Percentiles rank a stretch among this genome's conserved stretches.
Conservation (phyloP, 2,113 vertebrate species). For the Tragelaphus strepsiceros region DNA sequence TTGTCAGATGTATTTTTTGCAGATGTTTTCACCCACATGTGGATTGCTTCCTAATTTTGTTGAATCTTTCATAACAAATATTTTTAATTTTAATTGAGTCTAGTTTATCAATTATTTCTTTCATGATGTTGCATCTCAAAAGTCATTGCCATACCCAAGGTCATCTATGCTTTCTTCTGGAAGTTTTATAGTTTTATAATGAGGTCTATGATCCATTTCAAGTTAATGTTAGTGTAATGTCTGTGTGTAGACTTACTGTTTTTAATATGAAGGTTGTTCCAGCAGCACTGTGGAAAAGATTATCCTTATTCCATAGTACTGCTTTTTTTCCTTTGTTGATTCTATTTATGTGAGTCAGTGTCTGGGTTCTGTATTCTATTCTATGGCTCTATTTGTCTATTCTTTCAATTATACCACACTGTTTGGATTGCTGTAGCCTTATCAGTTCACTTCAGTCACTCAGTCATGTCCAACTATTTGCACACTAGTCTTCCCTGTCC, state of each 20-base stretch:
- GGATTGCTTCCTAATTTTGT: not conserved
- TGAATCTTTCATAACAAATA: not conserved
- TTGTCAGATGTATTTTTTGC: not conserved
- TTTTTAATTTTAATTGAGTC: not conserved
- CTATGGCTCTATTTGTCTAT: not conserved
- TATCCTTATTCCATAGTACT: not conserved
- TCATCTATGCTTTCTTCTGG: not conserved
- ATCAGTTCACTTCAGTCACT: not conserved
- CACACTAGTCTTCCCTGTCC: not conserved
- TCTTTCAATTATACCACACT: not conserved
- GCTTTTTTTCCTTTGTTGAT: not conserved
- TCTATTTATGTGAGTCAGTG: not conserved
- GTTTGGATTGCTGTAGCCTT: not conserved
- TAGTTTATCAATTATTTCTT: not conserved
- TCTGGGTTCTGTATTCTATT: not conserved
- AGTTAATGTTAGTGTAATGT: not conserved
- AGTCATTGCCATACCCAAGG: not conserved
- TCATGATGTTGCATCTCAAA: not conserved
- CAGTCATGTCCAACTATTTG: not conserved
- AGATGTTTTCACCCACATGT: not conserved
- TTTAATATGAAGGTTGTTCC: not conserved
- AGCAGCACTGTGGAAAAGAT: not conserved
- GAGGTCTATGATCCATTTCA: not conserved
- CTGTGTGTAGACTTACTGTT: not conserved
- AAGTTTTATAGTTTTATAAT: not conserved